Percentiles rank a stretch among this genome's conserved stretches.
Evolutionary conservation across 2,888 invertebrate species (phyloP).

Genomic region (Petrophora chlorosata): DNA sequence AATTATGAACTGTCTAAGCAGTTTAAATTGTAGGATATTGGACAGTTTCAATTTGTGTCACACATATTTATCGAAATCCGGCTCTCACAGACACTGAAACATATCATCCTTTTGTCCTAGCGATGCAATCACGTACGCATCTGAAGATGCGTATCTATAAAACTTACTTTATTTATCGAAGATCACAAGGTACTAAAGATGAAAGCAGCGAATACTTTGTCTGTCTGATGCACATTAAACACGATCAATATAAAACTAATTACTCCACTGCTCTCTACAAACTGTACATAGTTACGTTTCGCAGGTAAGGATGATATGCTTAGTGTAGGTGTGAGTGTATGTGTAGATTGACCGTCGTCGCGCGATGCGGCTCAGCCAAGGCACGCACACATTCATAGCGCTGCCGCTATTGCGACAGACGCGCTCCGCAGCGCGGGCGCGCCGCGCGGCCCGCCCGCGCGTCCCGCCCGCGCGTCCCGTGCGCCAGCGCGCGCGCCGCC

Average conservation of each 20-base stretch:
- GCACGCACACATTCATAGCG: conserved; percentile 31
- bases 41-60: not conserved
- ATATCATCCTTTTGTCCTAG: too few relatives aligned
- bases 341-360: conserved; percentile 6
- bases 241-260: too few relatives aligned
- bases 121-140: too few relatives aligned
- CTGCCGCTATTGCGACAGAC: conserved; percentile 36
- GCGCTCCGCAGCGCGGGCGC: conserved; percentile 29
- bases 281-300: too few relatives aligned
- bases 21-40: too few relatives aligned
- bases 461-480: conserved; percentile 30
- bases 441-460: conserved; percentile 14
- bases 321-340: too few relatives aligned
- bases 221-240: too few relatives aligned
- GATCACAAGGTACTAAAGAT: not conserved
- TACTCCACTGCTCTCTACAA: too few relatives aligned
- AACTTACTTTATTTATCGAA: not conserved
- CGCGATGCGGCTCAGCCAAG: conserved; percentile 8
- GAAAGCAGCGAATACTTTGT: not conserved
- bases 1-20: too few relatives aligned
- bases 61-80: not conserved
- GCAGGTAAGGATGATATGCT: too few relatives aligned
- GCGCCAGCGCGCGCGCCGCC: conserved; percentile 23
- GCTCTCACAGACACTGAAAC: too few relatives aligned
- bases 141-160: too few relatives aligned